These are phyloP conservation scores for Stegophylla sp. DNA, from an alignment of 2,888 invertebrate genomes.

Conservation along the genomic window DNA sequence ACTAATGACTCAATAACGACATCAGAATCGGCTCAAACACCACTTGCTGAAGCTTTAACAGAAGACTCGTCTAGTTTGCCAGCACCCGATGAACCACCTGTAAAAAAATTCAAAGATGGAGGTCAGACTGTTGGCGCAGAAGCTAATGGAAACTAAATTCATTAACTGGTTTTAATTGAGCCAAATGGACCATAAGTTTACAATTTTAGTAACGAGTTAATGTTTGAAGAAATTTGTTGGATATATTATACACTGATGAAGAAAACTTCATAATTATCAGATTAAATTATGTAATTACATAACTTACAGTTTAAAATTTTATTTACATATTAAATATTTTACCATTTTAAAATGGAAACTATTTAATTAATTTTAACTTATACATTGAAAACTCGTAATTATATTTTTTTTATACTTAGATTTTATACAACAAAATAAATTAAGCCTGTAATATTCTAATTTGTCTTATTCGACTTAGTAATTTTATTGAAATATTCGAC, in stretches of 20 bases:
- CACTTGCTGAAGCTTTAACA: constrained; percentile 54
- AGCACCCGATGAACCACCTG: constrained; percentile 63
- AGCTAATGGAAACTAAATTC: constrained; percentile 51
- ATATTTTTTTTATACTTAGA: constrained; percentile 59
- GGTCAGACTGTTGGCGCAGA: constrained; percentile 60
- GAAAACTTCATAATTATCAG: constrained; percentile 41
- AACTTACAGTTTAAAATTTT: constrained; percentile 48
- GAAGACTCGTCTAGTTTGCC: constrained; percentile 55
- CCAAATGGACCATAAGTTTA: constrained; percentile 50
- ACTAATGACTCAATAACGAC: constrained; percentile 63
- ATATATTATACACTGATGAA: constrained; percentile 22
- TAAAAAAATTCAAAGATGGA: constrained; percentile 65
- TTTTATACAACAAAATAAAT: constrained; percentile 58
- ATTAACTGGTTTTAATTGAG: constrained; percentile 16
- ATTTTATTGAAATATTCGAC: constrained; percentile 47
- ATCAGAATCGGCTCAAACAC: constrained; percentile 62
- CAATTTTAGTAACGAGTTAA: constrained; percentile 42
- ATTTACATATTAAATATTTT: constrained; percentile 44
- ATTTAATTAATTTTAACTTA: constrained; percentile 48
- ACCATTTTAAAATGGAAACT: constrained; percentile 27
- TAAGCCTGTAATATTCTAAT: constrained; percentile 57
- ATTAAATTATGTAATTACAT: constrained; percentile 38
- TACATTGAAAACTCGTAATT: constrained; percentile 56
- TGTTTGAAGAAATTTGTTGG: constrained; percentile 29
- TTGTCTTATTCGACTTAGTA: constrained; percentile 57